A percentile compares a stretch with the other conserved stretches of the same genome.
Evolutionary conservation across 30 jellyfish, hydroid and myxozoan species (phyloP).

Genomic region (Chrysaora quinquecirrha): DNA sequence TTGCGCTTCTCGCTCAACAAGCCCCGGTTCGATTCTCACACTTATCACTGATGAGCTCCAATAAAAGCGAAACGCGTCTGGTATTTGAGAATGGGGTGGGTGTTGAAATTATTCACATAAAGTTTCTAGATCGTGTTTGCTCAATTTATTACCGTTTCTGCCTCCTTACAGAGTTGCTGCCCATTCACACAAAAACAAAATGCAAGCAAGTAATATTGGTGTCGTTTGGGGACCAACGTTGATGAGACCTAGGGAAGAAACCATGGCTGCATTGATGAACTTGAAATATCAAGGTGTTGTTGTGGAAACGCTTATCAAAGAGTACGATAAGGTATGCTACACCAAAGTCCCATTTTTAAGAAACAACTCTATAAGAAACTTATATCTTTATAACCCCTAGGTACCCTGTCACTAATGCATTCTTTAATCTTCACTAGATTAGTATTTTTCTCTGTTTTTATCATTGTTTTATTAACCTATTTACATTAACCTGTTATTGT

Average conservation of each 20-base stretch:
- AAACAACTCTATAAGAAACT: background rate
- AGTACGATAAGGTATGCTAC: slow-evolving; percentile 81
- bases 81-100: too few relatives aligned
- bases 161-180: slow-evolving; percentile 83
- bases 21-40: too few relatives aligned
- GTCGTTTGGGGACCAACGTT: slow-evolving; percentile 99
- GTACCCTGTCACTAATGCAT: background rate
- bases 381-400: background rate
- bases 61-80: too few relatives aligned
- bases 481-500: too few relatives aligned
- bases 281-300: slow-evolving; percentile 95
- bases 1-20: too few relatives aligned
- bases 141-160: too few relatives aligned
- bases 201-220: slow-evolving; percentile 96
- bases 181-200: slow-evolving; percentile 69
- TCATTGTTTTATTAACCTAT: background rate
- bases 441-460: background rate
- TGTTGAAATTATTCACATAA: too few relatives aligned
- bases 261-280: slow-evolving; percentile 98
- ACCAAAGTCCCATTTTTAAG: background rate
- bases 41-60: too few relatives aligned
- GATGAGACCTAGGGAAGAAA: slow-evolving; percentile 95
- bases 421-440: background rate
- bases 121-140: too few relatives aligned
- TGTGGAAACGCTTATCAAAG: slow-evolving; percentile 82